Percentiles rank a stretch among this genome's conserved stretches.
phyloP scores from a whole-genome alignment of 2,797 vertebrate species.

The Prionace glauca region DNA sequence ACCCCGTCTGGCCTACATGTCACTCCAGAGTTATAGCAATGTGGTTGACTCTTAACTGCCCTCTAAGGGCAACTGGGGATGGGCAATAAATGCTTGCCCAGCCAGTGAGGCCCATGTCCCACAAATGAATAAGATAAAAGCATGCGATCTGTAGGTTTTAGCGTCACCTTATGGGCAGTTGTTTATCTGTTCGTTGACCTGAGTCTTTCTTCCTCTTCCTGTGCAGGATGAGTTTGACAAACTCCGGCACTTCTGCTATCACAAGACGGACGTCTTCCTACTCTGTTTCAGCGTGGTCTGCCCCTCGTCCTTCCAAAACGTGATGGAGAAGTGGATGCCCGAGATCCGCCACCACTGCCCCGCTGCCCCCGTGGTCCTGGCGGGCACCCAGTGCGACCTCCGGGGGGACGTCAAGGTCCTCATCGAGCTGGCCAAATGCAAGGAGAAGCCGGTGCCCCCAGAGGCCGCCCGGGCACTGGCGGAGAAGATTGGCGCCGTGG shows the following conservation, averaged over 20 bases:
- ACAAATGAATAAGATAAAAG: too few relatives aligned
- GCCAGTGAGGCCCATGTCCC: too few relatives aligned
- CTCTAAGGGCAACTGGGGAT: too few relatives aligned
- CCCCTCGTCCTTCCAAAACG: conserved; percentile 75
- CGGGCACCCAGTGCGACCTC: conserved; percentile 80
- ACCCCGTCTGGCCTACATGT: too few relatives aligned
- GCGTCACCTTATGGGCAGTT: background rate
- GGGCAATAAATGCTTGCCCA: too few relatives aligned
- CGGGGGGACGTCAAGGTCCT: conserved; percentile 77
- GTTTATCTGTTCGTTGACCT: background rate
- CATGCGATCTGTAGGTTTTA: background rate
- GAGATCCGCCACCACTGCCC: conserved; percentile 73
- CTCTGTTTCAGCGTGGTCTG: conserved; percentile 80
- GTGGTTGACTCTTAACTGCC: too few relatives aligned
- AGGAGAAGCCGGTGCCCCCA: conserved; percentile 64
- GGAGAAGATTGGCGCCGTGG: conserved; percentile 64
- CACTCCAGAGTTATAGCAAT: too few relatives aligned
- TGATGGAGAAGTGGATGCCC: conserved; percentile 75
- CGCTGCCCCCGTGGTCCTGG: conserved; percentile 66
- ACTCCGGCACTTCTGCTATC: conserved; percentile 77
- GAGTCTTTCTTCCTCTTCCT: background rate
- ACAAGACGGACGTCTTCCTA: conserved; percentile 68
- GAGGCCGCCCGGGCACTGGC: conserved; percentile 64
- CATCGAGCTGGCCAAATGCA: conserved; percentile 65
- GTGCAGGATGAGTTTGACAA: conserved; percentile 73